A percentile compares a stretch with the other conserved stretches of the same genome.
These are phyloP conservation scores for Hoplostethus atlanticus DNA, from an alignment of 2,797 vertebrate genomes.

Conservation along the genomic window DNA sequence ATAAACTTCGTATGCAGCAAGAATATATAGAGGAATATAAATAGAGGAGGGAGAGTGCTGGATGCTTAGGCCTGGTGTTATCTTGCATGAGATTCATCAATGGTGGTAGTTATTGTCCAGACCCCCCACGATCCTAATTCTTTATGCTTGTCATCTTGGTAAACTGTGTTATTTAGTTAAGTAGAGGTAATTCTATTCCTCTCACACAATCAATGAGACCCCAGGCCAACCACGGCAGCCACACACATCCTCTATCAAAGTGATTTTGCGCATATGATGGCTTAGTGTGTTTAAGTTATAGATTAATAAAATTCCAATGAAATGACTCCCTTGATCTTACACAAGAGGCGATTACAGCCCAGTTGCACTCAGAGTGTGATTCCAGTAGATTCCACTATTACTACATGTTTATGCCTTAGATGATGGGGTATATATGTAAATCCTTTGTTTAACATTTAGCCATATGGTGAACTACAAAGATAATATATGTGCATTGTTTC, in stretches of 20 bases:
- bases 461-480: conserved; percentile 35
- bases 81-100: conserved; percentile 74
- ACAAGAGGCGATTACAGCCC: conserved; percentile 60
- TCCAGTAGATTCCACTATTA: conserved; percentile 40
- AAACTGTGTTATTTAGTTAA: conserved; percentile 84
- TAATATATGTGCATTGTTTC: conserved; percentile 36
- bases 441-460: conserved; percentile 47
- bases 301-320: conserved; percentile 67
- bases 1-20: conserved; percentile 62
- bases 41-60: conserved; percentile 48
- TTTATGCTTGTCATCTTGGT: conserved; percentile 80
- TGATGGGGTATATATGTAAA: conserved; percentile 56
- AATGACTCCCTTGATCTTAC: conserved; percentile 63
- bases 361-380: conserved; percentile 44
- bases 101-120: conserved; percentile 76
- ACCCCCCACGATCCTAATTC: conserved; percentile 77
- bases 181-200: conserved; percentile 73
- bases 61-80: conserved; percentile 68
- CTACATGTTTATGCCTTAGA: conserved; percentile 41
- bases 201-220: conserved; percentile 56
- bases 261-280: conserved; percentile 62
- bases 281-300: conserved; percentile 74
- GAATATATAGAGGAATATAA: conserved; percentile 70
- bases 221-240: conserved; percentile 35
- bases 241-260: conserved; percentile 57